Percentiles rank a stretch among this genome's conserved stretches.
phyloP scores from a whole-genome alignment of 2,113 vertebrate species.

The Muscicapa adusta region DNA sequence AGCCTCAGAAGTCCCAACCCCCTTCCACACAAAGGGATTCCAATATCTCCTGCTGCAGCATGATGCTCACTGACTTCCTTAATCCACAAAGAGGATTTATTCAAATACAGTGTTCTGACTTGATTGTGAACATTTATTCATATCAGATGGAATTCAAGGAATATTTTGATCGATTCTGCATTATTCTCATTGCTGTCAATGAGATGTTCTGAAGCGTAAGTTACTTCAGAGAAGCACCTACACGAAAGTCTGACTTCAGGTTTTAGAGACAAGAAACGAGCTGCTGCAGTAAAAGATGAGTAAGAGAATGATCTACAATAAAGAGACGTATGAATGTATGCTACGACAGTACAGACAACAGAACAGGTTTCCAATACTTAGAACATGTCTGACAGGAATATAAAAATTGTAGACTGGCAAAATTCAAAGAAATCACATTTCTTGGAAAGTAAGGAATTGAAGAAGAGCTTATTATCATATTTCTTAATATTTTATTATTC shows the following conservation, averaged over 20 bases:
- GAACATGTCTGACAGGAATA: not conserved
- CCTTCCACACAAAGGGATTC: not conserved
- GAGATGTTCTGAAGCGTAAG: not conserved
- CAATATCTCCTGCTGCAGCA: not conserved
- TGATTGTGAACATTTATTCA: not conserved
- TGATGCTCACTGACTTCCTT: not conserved
- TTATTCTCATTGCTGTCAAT: rapidly evolving
- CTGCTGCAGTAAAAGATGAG: not conserved
- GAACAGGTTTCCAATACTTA: not conserved
- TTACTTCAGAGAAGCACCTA: not conserved
- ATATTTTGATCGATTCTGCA: not conserved
- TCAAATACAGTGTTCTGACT: not conserved
- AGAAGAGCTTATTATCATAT: not conserved
- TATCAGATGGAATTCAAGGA: not conserved
- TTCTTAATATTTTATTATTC: not conserved
- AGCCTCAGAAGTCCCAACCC: not conserved
- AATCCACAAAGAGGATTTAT: not conserved
- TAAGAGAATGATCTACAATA: not conserved
- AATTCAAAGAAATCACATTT: not conserved
- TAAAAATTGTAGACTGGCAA: not conserved
- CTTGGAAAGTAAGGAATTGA: not conserved
- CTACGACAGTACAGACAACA: not conserved
- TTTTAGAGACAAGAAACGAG: not conserved
- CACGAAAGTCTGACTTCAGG: not conserved
- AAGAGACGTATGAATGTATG: not conserved